Evolutionary conservation across 35 echinoderm and acorn worm genomes (phyloP).

Genomic region (Anneissia japonica): DNA sequence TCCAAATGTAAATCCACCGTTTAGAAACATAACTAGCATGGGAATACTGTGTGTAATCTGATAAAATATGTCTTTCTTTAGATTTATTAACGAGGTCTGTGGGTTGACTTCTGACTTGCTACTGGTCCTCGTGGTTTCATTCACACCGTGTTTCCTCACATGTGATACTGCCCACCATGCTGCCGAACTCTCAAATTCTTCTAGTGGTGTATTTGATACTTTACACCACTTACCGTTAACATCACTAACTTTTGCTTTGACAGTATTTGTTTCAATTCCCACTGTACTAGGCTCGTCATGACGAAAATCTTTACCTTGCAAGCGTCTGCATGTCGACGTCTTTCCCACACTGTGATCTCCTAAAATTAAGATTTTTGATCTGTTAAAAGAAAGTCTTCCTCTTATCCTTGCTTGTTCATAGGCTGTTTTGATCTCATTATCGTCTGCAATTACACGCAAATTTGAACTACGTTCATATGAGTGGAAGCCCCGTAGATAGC

Average conservation of each 20-base stretch:
- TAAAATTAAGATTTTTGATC: not conserved
- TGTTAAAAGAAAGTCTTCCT: not conserved
- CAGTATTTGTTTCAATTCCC: not conserved
- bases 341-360: not conserved
- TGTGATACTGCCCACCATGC: not conserved
- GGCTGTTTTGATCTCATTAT: not conserved
- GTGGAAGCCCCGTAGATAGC: not conserved
- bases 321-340: not conserved
- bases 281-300: not conserved
- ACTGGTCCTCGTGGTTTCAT: too few species aligned
- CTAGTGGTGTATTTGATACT: not conserved
- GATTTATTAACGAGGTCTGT: too few species aligned
- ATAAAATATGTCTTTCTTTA: not conserved
- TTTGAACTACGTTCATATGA: not conserved
- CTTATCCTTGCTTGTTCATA: not conserved
- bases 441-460: not conserved
- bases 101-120: too few species aligned
- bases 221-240: not conserved
- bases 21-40: not conserved
- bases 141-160: not conserved
- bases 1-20: not conserved
- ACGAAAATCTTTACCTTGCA: not conserved
- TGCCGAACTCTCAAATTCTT: not conserved
- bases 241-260: not conserved
- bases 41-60: not conserved